These are phyloP conservation scores for Plutomurus gul DNA, from an alignment of 1,140 invertebrate species.

Conservation along the genomic window DNA sequence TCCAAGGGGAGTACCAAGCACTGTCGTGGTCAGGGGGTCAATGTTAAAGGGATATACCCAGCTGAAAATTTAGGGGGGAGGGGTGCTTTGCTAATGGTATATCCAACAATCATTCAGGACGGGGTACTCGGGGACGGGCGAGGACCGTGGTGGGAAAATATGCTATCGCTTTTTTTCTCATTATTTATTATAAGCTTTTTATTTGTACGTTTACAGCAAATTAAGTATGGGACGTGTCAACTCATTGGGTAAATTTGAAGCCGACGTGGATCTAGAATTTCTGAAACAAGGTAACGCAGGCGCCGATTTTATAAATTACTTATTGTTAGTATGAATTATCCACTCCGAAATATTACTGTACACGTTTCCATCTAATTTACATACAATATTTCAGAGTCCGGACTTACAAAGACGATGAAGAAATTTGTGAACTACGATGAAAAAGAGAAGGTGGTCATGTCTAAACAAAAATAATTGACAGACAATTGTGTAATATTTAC, in stretches of 20 bases:
- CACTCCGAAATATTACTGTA: too few species aligned
- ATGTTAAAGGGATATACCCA: too few species aligned
- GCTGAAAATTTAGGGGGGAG: too few species aligned
- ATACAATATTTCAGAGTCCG: too few species aligned
- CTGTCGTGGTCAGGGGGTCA: too few species aligned
- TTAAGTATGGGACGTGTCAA: constrained; percentile 83
- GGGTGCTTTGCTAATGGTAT: too few species aligned
- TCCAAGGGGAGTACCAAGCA: too few species aligned
- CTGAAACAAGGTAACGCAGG: constrained; percentile 47
- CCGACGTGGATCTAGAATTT: constrained; percentile 82
- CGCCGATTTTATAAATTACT: too few species aligned
- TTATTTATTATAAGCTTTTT: constrained; percentile 4
- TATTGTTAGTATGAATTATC: too few species aligned
- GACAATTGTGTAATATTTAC: not conserved
- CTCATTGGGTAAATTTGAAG: constrained; percentile 81
- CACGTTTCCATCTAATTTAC: too few species aligned
- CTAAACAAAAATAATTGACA: not conserved
- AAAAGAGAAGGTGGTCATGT: constrained; percentile 67
- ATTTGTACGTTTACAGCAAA: constrained; percentile 60
- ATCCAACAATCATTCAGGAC: too few species aligned
- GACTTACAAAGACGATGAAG: constrained; percentile 70
- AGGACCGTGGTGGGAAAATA: not conserved
- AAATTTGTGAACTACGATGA: constrained; percentile 75
- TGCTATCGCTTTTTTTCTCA: not conserved
- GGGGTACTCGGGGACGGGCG: too few species aligned